A percentile compares a stretch with the other conserved stretches of the same genome.
These are phyloP conservation scores for Promerops cafer DNA, from an alignment of 2,113 vertebrate species.

Conservation along the genomic window DNA sequence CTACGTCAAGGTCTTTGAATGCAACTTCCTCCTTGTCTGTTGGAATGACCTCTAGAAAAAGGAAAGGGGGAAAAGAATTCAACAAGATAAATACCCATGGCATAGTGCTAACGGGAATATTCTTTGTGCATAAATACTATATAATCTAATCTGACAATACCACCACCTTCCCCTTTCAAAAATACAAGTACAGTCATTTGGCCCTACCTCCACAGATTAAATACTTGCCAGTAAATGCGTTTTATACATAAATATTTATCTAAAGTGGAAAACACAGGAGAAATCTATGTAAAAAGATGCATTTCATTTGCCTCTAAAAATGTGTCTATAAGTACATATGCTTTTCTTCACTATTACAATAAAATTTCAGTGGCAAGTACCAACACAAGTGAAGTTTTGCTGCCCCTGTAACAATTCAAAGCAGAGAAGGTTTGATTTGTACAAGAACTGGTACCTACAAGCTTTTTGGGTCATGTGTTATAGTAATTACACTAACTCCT, in stretches of 20 bases:
- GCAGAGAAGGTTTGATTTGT: neutral
- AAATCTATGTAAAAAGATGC: neutral
- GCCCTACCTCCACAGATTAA: neutral
- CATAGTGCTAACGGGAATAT: neutral
- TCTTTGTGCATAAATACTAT: neutral
- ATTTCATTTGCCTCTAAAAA: neutral
- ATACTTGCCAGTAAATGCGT: neutral
- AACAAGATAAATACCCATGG: neutral
- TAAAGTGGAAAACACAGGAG: neutral
- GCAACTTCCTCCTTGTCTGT: slow-evolving; percentile 93
- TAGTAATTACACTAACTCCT: neutral
- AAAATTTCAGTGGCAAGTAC: neutral
- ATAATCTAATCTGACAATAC: neutral
- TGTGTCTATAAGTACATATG: neutral
- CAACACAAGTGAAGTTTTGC: neutral
- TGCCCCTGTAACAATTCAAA: neutral
- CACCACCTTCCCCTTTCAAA: neutral
- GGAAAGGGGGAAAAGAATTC: fast-evolving
- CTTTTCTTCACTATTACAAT: neutral
- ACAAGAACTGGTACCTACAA: neutral
- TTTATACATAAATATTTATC: neutral
- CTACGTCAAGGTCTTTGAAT: slow-evolving; percentile 92
- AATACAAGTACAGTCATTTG: neutral
- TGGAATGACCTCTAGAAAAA: slow-evolving; percentile 85
- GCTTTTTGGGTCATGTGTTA: neutral